These are phyloP conservation scores for Bubo scandiacus DNA, from an alignment of 2,113 vertebrate species.

Conservation along the genomic window DNA sequence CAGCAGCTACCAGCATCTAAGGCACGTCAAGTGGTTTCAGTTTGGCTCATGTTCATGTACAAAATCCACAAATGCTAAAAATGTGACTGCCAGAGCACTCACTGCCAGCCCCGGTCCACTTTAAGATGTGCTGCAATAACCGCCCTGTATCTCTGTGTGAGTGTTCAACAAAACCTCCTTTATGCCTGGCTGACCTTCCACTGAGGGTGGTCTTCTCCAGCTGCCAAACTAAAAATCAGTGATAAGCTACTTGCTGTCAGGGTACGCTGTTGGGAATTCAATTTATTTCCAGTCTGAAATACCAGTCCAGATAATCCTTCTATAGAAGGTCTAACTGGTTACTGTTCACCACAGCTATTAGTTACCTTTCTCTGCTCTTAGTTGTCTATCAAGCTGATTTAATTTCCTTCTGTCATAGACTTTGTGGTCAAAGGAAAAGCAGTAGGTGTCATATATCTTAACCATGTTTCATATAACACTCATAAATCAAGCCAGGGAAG, in stretches of 20 bases:
- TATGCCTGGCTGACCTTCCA: neutral
- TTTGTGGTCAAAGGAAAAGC: neutral
- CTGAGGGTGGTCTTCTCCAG: neutral
- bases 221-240: neutral
- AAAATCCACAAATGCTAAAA: neutral
- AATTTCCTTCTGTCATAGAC: neutral
- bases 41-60: neutral
- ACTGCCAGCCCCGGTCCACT: neutral
- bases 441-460: neutral
- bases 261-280: neutral
- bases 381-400: neutral
- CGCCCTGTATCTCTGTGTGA: neutral
- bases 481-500: neutral
- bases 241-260: neutral
- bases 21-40: neutral
- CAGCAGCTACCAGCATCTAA: neutral
- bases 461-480: neutral
- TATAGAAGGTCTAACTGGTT: neutral
- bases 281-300: neutral
- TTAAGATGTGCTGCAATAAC: neutral
- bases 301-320: neutral
- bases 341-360: neutral
- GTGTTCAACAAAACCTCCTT: neutral
- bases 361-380: neutral
- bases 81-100: neutral